These are phyloP conservation scores for Leucania comma DNA, from an alignment of 2,888 invertebrate species.

Conservation along the genomic window DNA sequence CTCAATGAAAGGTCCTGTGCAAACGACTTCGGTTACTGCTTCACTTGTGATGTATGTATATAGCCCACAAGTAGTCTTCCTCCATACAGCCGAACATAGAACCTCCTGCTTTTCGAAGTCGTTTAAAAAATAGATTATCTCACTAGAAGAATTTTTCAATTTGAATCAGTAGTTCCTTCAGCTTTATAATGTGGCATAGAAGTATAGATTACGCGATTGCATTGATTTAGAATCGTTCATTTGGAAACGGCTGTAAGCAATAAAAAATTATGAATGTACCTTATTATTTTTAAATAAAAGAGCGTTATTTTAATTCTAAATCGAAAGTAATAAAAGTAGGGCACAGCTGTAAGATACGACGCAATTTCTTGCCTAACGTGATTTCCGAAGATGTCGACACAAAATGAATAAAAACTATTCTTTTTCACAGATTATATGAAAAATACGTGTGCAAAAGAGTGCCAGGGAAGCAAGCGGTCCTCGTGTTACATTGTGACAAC, in stretches of 20 bases:
- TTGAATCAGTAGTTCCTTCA: too few species aligned
- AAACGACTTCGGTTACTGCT: too few species aligned
- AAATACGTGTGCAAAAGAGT: conserved; percentile 98
- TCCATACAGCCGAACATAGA: too few species aligned
- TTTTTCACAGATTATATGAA: conserved; percentile 92
- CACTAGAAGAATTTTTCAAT: too few species aligned
- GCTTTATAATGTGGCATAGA: too few species aligned
- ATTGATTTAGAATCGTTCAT: neutral
- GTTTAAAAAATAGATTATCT: too few species aligned
- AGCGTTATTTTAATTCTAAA: neutral
- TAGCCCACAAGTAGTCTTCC: too few species aligned
- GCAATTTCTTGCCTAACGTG: neutral
- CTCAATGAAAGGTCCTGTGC: too few species aligned
- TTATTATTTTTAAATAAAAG: neutral
- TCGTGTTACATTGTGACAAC: conserved; percentile 98
- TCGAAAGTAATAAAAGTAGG: neutral
- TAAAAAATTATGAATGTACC: neutral
- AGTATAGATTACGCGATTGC: neutral
- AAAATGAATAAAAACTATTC: neutral
- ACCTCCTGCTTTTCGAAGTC: too few species aligned
- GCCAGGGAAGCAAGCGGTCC: conserved; percentile 98
- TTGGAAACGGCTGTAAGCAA: neutral
- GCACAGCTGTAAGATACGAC: neutral
- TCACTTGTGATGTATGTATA: too few species aligned
- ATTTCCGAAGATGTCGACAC: neutral